Conservation (phyloP, 2,113 vertebrate species). For the Alethe diademata region DNA sequence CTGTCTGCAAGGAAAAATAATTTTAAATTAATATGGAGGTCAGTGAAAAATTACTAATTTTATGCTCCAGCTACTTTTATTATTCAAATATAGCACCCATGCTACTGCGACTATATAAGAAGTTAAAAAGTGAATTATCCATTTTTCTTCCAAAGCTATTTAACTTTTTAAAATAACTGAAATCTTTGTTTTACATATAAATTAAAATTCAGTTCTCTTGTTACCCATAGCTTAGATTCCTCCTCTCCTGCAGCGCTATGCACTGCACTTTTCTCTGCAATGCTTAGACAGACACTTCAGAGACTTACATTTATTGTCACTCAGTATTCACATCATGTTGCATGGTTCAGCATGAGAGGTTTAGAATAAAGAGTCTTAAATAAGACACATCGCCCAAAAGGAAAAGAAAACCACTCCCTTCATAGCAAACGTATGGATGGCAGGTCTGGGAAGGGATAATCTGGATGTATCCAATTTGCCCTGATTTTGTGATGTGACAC, state of each 20-base stretch:
- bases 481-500: background rate
- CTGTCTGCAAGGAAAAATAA: constrained; percentile 34
- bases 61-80: constrained; percentile 52
- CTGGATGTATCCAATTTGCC: background rate
- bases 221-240: background rate
- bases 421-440: background rate
- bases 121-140: background rate
- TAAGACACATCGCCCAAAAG: background rate
- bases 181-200: constrained; percentile 23
- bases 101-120: background rate
- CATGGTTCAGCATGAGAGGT: background rate
- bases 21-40: constrained; percentile 15
- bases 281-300: background rate
- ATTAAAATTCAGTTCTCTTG: background rate
- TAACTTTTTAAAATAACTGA: background rate
- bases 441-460: background rate
- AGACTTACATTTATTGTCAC: background rate
- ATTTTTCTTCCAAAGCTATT: constrained; percentile 6
- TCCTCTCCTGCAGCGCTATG: background rate
- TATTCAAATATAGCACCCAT: background rate
- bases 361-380: background rate
- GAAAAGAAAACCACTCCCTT: background rate
- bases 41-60: constrained; percentile 60
- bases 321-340: background rate
- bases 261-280: background rate